phyloP scores from a whole-genome alignment of 2,797 vertebrate genomes.

The Aldrovandia affinis region DNA sequence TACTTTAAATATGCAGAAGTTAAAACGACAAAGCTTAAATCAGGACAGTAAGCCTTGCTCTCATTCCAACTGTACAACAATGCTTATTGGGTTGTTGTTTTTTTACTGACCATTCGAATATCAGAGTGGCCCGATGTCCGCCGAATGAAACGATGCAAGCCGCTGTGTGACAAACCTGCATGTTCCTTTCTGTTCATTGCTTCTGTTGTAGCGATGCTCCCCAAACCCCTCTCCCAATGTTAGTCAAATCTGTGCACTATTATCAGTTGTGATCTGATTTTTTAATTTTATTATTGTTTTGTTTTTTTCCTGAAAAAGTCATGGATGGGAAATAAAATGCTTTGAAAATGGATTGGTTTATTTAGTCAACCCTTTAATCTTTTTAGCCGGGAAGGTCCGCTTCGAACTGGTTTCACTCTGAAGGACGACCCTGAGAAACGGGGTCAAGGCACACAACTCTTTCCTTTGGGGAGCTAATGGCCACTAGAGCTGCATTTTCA shows the following conservation, averaged over 20 bases:
- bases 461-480: too few species aligned
- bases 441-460: too few species aligned
- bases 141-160: background rate
- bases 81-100: background rate
- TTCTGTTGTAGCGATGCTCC: conserved; percentile 1
- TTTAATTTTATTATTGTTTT: background rate
- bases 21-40: background rate
- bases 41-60: background rate
- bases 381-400: background rate
- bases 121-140: background rate
- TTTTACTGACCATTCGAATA: background rate
- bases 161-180: background rate
- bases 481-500: too few species aligned
- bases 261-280: background rate
- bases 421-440: background rate
- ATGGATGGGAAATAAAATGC: background rate
- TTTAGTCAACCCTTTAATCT: background rate
- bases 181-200: conserved; percentile 9
- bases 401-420: background rate
- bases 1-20: background rate
- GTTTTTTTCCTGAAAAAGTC: background rate
- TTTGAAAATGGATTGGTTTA: background rate
- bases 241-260: conserved; percentile 15
- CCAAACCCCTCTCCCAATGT: background rate
- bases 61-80: background rate